A percentile compares a stretch with the other conserved stretches of the same genome.
These are phyloP conservation scores for Trogon surrucura DNA, from an alignment of 2,113 vertebrate species.

Conservation along the genomic window DNA sequence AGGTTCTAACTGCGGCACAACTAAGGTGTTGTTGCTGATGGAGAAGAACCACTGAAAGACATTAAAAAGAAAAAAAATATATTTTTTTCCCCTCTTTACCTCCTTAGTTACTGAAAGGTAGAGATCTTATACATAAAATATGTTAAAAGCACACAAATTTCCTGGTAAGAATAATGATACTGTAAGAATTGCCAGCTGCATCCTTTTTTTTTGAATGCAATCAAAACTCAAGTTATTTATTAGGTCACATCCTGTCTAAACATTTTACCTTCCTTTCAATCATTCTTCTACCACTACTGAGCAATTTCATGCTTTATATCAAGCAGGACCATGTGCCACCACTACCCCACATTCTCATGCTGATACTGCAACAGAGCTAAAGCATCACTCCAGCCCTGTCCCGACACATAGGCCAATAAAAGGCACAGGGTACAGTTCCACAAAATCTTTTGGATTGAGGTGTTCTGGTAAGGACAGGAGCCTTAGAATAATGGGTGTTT, in stretches of 20 bases:
- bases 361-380: not conserved
- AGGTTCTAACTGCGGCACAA: conserved; percentile 70
- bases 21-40: conserved; percentile 65
- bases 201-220: not conserved
- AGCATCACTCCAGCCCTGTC: not conserved
- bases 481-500: not conserved
- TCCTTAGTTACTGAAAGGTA: not conserved
- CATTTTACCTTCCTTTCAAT: not conserved
- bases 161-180: not conserved
- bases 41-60: conserved; percentile 73
- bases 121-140: not conserved
- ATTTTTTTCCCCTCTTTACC: not conserved
- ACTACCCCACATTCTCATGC: not conserved
- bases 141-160: not conserved
- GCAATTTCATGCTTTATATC: not conserved
- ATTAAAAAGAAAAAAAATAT: not conserved
- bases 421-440: not conserved
- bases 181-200: not conserved
- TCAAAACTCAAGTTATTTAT: not conserved
- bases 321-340: not conserved
- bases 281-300: not conserved
- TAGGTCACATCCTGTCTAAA: not conserved
- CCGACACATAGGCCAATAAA: not conserved
- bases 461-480: not conserved
- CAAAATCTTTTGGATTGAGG: not conserved